A percentile compares a stretch with the other conserved stretches of the same genome.
Conservation (phyloP, 1,140 invertebrate genomes). For the Plectrocnemia conspersa region DNA sequence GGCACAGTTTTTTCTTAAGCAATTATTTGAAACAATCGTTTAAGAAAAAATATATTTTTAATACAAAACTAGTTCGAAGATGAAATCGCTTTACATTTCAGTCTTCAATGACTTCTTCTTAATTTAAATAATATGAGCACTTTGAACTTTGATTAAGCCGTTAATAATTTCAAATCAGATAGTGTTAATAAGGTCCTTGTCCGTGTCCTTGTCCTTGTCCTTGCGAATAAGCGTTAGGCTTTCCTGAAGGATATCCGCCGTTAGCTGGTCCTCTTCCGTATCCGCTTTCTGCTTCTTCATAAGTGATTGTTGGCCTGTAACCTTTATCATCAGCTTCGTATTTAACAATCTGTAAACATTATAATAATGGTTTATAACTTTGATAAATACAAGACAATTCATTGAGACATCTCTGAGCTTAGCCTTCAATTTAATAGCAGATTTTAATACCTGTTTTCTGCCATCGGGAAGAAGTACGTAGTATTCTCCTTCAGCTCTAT, state of each 20-base stretch:
- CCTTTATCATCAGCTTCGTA: conserved; percentile 73
- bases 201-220: too few relatives aligned
- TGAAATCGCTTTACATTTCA: too few relatives aligned
- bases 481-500: conserved; percentile 63
- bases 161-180: too few relatives aligned
- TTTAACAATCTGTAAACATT: conserved; percentile 58
- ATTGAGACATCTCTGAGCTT: neutral
- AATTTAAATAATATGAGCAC: too few relatives aligned
- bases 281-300: conserved; percentile 54
- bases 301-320: conserved; percentile 72
- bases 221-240: too few relatives aligned
- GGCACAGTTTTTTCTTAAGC: too few relatives aligned
- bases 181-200: conserved; percentile 24
- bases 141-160: too few relatives aligned
- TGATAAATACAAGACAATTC: neutral
- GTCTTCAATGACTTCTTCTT: too few relatives aligned
- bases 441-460: conserved; percentile 62
- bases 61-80: too few relatives aligned
- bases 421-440: too few relatives aligned
- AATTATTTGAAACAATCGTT: too few relatives aligned
- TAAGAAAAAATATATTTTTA: too few relatives aligned
- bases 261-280: conserved; percentile 37
- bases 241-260: conserved; percentile 24
- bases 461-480: conserved; percentile 72
- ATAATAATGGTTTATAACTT: neutral